Percentiles rank a stretch among this genome's conserved stretches.
phyloP scores from a whole-genome alignment of 2,888 invertebrate genomes.

The Diloba caeruleocephala region DNA sequence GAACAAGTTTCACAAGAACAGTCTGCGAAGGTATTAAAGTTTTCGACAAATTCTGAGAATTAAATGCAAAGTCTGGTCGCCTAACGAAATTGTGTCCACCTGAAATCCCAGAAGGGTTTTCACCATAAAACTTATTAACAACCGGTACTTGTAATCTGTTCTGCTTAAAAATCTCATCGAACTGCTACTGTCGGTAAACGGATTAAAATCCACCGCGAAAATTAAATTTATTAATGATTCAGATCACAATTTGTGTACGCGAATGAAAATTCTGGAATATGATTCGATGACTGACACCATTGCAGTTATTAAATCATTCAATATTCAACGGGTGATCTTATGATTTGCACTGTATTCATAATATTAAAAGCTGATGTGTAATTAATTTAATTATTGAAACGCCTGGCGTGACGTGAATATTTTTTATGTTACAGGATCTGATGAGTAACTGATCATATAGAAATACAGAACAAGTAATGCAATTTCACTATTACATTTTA shows the following conservation, averaged over 20 bases:
- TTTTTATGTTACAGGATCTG: background rate
- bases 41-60: constrained; percentile 63
- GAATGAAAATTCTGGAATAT: constrained; percentile 27
- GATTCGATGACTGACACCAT: constrained; percentile 54
- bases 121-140: constrained; percentile 58
- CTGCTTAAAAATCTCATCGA: constrained; percentile 54
- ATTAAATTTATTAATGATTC: no score
- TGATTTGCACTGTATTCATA: constrained; percentile 34
- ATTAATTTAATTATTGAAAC: constrained; percentile 22
- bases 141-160: constrained; percentile 44
- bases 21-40: constrained; percentile 70
- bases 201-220: constrained; percentile 44
- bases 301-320: constrained; percentile 69
- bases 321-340: constrained; percentile 68
- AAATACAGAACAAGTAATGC: no score
- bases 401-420: background rate
- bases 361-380: constrained; percentile 26
- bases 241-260: constrained; percentile 36
- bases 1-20: constrained; percentile 71
- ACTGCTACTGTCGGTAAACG: constrained; percentile 37
- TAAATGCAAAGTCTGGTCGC: constrained; percentile 63
- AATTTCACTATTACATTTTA: no score
- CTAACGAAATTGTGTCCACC: constrained; percentile 65
- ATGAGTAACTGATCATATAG: no score
- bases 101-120: constrained; percentile 57